Percentiles rank a stretch among this genome's conserved stretches.
Conservation (phyloP, 64 coral and sea anemone species). For the Catalaphyllia jardinei region DNA sequence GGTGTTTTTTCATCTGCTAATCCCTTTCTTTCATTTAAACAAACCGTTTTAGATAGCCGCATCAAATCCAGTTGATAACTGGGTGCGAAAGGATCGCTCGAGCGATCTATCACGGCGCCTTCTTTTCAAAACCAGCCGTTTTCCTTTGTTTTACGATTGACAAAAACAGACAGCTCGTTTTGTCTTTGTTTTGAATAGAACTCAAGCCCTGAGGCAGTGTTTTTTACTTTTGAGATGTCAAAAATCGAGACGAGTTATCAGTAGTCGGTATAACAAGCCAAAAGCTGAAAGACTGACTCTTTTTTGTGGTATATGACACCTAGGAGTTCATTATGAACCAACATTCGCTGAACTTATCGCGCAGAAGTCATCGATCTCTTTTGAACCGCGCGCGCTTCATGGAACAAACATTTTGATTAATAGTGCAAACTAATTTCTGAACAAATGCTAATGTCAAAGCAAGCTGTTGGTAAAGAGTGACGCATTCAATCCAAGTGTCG, state of each 20-base stretch:
- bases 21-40: slow-evolving; percentile 2
- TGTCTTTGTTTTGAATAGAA: background rate
- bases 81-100: background rate
- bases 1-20: slow-evolving; percentile 1
- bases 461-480: background rate
- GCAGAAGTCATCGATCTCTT: background rate
- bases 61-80: background rate
- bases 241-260: background rate
- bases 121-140: background rate
- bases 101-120: background rate
- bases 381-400: background rate
- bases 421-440: background rate
- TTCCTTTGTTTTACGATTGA: background rate
- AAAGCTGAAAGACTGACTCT: background rate
- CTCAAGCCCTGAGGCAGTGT: background rate
- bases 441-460: background rate
- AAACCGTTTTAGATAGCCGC: slow-evolving; percentile 17
- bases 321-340: background rate
- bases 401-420: background rate
- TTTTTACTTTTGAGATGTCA: background rate
- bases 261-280: no score
- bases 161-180: background rate
- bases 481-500: background rate
- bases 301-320: background rate
- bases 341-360: background rate